Evolutionary conservation across 2,888 invertebrate species (phyloP), one percentile per base, ranked within the genome.

Genomic region (Salpingus planirostris): DNA sequence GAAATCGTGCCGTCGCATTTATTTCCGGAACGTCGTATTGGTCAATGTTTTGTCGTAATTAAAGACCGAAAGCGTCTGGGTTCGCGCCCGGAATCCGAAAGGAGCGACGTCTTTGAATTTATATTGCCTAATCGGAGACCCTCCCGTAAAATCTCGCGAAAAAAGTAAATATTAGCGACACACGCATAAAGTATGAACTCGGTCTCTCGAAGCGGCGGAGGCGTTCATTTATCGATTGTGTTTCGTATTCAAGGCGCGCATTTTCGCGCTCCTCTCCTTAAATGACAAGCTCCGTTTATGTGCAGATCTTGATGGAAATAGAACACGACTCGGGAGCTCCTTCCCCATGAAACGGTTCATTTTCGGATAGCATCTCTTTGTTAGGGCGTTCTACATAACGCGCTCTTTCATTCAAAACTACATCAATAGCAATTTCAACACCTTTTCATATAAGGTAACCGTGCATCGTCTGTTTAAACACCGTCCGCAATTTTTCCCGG

Each of bases 401-500:
- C 40, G 49, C 49, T n/a, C n/a, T 42, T 49, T 49, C 52, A 52
- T 54, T 52, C 49, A 48, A 44, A 45, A 46, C 51, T 46, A 52
- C 51, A 51, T 54, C 54, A 50, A 50, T 45, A 48, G 52, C 51
- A 54, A 55, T 55, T 55, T 54, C 49, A 48, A 54, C 55, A 55
- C 55, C 53, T 54, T 52, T 52, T 51, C 49, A 52, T 46, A 46
- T 42, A 29, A n/a, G n/a, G n/a, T n/a, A n/a, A n/a, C n/a, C n/a
- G n/a, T n/a, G n/a, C n/a, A n/a, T n/a, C n/a, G n/a, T n/a, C n/a
- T n/a, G n/a, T n/a, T n/a, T n/a, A n/a, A n/a, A n/a, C n/a, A n/a
- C n/a, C n/a, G n/a, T n/a, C n/a, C n/a, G n/a, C n/a, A n/a, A n/a
- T n/a, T n/a, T n/a, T n/a, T n/a, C n/a, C n/a, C n/a, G n/a, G n/a